These are phyloP conservation scores for Ormyrus labotus DNA, from an alignment of 2,888 invertebrate genomes.

Conservation along the genomic window DNA sequence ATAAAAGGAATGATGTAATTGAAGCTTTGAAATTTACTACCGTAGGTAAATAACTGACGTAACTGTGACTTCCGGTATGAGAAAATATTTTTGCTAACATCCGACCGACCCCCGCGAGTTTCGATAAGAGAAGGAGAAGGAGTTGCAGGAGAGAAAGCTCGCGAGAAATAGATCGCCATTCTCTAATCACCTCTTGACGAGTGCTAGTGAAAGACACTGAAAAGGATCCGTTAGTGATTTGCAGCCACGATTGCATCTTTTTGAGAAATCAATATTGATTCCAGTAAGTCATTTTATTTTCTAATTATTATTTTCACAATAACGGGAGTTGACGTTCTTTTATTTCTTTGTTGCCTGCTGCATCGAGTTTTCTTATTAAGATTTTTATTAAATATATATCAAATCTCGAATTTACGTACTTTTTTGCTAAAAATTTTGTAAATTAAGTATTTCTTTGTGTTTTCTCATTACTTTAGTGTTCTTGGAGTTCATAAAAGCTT, in stretches of 20 bases:
- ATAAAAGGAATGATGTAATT: background rate
- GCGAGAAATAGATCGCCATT: background rate
- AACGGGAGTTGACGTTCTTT: too few species aligned
- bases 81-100: background rate
- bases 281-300: too few species aligned
- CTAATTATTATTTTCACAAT: too few species aligned
- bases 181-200: background rate
- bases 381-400: background rate
- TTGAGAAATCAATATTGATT: too few species aligned
- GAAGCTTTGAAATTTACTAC: constrained; percentile 7
- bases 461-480: background rate
- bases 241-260: too few species aligned
- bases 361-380: background rate
- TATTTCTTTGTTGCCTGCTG: too few species aligned
- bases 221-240: background rate
- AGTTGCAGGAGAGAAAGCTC: too few species aligned
- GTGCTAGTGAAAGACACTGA: background rate
- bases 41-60: background rate
- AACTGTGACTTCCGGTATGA: background rate
- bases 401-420: background rate
- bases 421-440: too few species aligned
- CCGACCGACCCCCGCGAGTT: constrained; percentile 3
- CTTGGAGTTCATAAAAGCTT: background rate
- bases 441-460: background rate
- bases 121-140: background rate